phyloP scores from a whole-genome alignment of 2,797 vertebrate species.

The Diceros bicornis region DNA sequence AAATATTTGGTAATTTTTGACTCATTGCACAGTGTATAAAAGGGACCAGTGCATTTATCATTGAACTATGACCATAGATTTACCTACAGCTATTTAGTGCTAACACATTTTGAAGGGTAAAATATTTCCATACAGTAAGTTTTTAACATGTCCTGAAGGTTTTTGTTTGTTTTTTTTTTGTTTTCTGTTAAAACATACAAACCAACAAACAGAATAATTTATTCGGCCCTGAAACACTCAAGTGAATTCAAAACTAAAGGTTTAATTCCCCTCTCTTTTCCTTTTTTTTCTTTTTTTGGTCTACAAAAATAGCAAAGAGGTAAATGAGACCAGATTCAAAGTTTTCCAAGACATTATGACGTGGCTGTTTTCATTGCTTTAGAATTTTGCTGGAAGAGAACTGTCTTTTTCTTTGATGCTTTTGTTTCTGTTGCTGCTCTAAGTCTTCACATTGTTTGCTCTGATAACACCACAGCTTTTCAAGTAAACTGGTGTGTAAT shows the following conservation, averaged over 20 bases:
- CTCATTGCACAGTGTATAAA: neutral
- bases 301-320: neutral
- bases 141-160: neutral
- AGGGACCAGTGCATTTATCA: neutral
- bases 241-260: neutral
- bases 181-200: conserved; percentile 28
- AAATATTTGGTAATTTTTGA: conserved; percentile 22
- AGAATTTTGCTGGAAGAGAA: conserved; percentile 21
- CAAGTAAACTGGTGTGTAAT: neutral
- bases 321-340: neutral
- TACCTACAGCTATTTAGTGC: neutral
- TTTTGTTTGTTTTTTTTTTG: conserved; percentile 39
- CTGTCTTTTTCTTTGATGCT: neutral
- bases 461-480: neutral
- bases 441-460: neutral
- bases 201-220: neutral
- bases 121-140: conserved; percentile 19
- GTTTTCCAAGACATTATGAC: neutral
- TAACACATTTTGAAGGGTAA: neutral
- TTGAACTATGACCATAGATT: neutral
- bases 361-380: neutral
- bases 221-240: neutral
- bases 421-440: neutral
- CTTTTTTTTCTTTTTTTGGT: neutral
- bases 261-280: neutral